Evolutionary conservation across 2,888 invertebrate genomes (phyloP).

Genomic region (Argyresthia albistria): DNA sequence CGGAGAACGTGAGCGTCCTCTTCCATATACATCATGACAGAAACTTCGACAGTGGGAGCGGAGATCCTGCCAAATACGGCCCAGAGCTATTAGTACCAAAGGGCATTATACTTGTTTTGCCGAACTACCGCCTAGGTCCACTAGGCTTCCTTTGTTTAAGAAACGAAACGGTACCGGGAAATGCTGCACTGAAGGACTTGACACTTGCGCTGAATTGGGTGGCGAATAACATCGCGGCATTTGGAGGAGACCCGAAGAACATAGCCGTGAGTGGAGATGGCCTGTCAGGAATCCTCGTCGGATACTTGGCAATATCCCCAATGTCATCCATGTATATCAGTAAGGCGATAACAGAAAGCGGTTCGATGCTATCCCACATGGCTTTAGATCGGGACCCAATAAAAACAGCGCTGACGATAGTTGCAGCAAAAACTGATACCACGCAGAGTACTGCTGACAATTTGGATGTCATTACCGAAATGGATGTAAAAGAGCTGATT

Average conservation of each 20-base stretch:
- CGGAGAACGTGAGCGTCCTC: conserved; percentile 29
- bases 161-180: conserved; percentile 43
- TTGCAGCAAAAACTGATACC: neutral
- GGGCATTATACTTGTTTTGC: conserved; percentile 39
- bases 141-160: conserved; percentile 50
- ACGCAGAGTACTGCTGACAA: neutral
- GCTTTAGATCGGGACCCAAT: conserved; percentile 28
- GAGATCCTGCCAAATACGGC: conserved; percentile 39
- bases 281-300: conserved; percentile 38
- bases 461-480: neutral
- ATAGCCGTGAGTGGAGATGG: conserved; percentile 50
- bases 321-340: conserved; percentile 29
- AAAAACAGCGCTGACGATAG: conserved; percentile 19
- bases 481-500: neutral
- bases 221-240: conserved; percentile 33
- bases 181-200: conserved; percentile 51
- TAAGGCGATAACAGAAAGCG: conserved; percentile 51
- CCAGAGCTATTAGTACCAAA: conserved; percentile 40
- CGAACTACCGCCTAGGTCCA: conserved; percentile 51
- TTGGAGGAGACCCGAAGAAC: conserved; percentile 45
- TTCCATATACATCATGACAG: conserved; percentile 56
- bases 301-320: conserved; percentile 37
- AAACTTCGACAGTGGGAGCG: conserved; percentile 37
- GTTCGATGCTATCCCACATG: conserved; percentile 41
- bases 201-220: conserved; percentile 46